Evolutionary conservation across 1,140 invertebrate species (phyloP).

Genomic region (Heterodera schachtii): DNA sequence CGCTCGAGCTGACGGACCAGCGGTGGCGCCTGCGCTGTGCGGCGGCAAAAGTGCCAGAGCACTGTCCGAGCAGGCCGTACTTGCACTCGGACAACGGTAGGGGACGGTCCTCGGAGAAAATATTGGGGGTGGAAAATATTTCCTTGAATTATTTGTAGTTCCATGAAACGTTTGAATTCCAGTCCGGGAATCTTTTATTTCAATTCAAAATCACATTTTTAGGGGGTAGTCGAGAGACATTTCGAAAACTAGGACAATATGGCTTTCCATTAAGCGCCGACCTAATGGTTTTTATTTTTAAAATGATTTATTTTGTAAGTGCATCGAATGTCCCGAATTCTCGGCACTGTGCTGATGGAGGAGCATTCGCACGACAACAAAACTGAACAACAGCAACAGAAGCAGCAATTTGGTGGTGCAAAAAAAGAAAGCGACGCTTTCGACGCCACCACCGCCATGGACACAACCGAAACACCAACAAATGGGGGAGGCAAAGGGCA

Average conservation of each 20-base stretch:
- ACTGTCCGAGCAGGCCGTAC: neutral
- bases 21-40: slow-evolving; percentile 17
- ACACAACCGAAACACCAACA: neutral
- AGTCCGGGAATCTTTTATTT: too few relatives aligned
- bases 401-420: neutral
- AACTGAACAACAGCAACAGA: neutral
- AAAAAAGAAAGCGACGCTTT: neutral
- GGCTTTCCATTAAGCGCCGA: too few relatives aligned
- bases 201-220: too few relatives aligned
- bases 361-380: neutral
- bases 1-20: slow-evolving; percentile 49
- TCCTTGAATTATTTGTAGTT: too few relatives aligned
- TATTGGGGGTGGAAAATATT: too few relatives aligned
- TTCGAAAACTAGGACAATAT: too few relatives aligned
- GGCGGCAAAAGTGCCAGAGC: neutral
- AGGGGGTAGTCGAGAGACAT: too few relatives aligned
- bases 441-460: neutral
- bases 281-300: too few relatives aligned
- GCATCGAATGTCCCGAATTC: slow-evolving; percentile 34
- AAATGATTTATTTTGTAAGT: slow-evolving; percentile 13
- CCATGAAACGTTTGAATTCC: too few relatives aligned
- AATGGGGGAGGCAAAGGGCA: neutral
- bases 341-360: slow-evolving; percentile 15
- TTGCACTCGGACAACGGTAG: slow-evolving; percentile 1
- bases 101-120: neutral